A percentile compares a stretch with the other conserved stretches of the same genome.
Conservation (phyloP, 2,888 invertebrate genomes). For the Sarcophaga carnaria region DNA sequence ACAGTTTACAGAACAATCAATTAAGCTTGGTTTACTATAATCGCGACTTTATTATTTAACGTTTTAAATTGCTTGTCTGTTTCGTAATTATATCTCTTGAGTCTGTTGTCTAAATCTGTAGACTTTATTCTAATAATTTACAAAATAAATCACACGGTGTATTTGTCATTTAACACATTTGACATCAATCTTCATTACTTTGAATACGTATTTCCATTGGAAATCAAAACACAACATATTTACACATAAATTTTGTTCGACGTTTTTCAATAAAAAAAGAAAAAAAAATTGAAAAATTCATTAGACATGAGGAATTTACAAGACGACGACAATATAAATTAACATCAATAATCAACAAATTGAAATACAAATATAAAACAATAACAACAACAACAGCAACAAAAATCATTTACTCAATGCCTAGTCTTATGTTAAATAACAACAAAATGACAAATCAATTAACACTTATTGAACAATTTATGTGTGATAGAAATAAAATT, state of each 20-base stretch:
- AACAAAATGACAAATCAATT: slow-evolving; percentile 64
- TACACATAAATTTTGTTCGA: not conserved
- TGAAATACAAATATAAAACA: not conserved
- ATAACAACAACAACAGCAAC: not conserved
- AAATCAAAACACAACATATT: not conserved
- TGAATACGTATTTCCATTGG: not conserved
- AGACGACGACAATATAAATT: slow-evolving; percentile 59
- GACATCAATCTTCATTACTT: slow-evolving; percentile 39
- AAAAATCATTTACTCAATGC: not conserved
- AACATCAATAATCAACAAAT: slow-evolving; percentile 41
- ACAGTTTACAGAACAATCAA: too few species aligned
- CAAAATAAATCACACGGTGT: slow-evolving; percentile 18
- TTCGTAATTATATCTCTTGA: slow-evolving; percentile 18
- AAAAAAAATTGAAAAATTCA: slow-evolving; percentile 33
- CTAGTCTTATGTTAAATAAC: slow-evolving; percentile 36
- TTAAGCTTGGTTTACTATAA: too few species aligned
- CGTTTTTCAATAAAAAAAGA: not conserved
- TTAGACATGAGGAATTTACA: slow-evolving; percentile 53
- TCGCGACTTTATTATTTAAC: too few species aligned
- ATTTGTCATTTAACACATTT: slow-evolving; percentile 19
- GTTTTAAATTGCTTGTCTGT: not conserved
- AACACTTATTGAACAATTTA: slow-evolving; percentile 59
- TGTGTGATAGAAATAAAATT: not conserved
- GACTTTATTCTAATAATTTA: slow-evolving; percentile 38
- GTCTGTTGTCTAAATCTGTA: slow-evolving; percentile 16